Evolutionary conservation across 2,113 vertebrate genomes (phyloP).

Genomic region (Aramus guarauna): DNA sequence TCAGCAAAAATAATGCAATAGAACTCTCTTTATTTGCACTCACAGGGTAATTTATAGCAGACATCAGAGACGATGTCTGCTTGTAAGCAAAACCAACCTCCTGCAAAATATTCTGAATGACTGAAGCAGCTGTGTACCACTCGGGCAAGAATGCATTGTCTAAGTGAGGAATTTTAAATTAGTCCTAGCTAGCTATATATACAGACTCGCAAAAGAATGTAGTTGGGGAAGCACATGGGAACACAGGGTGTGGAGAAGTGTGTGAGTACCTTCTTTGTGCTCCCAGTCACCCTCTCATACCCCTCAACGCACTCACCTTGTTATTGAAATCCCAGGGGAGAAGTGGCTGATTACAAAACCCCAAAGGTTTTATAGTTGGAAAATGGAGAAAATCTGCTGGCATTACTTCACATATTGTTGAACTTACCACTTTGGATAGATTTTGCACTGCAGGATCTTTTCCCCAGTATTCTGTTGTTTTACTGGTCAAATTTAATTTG

Average conservation of each 20-base stretch:
- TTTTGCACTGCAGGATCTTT: background rate
- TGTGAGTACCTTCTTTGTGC: background rate
- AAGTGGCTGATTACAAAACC: background rate
- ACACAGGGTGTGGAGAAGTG: background rate
- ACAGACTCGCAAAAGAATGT: background rate
- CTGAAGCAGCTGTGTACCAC: slow-evolving; percentile 2
- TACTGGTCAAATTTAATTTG: background rate
- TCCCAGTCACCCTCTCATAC: background rate
- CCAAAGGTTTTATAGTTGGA: background rate
- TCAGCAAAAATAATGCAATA: background rate
- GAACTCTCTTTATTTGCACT: background rate
- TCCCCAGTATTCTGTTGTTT: background rate
- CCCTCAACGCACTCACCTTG: background rate
- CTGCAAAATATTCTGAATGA: background rate
- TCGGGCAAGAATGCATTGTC: background rate
- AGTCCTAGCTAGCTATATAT: background rate
- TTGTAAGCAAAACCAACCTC: background rate
- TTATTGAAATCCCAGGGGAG: background rate
- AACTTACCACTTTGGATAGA: background rate
- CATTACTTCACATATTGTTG: background rate
- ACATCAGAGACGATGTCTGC: background rate
- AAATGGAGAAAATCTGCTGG: background rate
- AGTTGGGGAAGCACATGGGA: background rate
- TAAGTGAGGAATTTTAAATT: slow-evolving; percentile 6
- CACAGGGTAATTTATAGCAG: background rate